Evolutionary conservation across 2,888 invertebrate genomes (phyloP).

Genomic region (Marronus borbonicus): DNA sequence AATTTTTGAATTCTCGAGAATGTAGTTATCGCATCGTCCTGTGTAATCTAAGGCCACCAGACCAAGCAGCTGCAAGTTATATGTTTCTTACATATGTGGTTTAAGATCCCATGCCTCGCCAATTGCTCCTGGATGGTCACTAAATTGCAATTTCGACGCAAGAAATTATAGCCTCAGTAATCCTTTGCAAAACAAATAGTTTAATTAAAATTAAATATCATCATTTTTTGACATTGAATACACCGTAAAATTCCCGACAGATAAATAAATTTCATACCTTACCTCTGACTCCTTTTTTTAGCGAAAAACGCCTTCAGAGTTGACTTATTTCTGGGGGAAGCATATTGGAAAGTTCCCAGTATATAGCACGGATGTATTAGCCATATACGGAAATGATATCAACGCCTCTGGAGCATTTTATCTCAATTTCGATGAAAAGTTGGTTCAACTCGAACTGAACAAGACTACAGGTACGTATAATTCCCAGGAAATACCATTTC

Average conservation of each 20-base stretch:
- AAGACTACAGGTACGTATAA: slow-evolving; percentile 75
- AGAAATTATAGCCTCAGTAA: too few species aligned
- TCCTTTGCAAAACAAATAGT: not conserved
- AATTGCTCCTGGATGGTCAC: too few species aligned
- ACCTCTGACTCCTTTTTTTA: slow-evolving; percentile 58
- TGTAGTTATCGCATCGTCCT: too few species aligned
- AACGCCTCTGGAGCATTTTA: slow-evolving; percentile 76
- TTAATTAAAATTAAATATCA: slow-evolving; percentile 1
- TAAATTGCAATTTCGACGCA: too few species aligned
- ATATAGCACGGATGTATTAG: slow-evolving; percentile 75
- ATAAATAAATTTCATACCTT: slow-evolving; percentile 3
- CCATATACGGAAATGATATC: slow-evolving; percentile 74
- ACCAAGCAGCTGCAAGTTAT: too few species aligned
- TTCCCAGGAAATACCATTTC: slow-evolving; percentile 52
- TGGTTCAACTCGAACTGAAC: slow-evolving; percentile 79
- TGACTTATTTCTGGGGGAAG: slow-evolving; percentile 73
- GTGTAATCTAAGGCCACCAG: too few species aligned
- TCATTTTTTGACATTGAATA: not conserved
- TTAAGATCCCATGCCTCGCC: too few species aligned
- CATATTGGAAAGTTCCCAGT: slow-evolving; percentile 72
- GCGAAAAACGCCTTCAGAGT: slow-evolving; percentile 75
- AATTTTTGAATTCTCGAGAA: too few species aligned
- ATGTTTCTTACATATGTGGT: too few species aligned
- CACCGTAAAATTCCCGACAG: not conserved
- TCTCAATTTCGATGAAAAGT: slow-evolving; percentile 74